Base-by-base conservation (phyloP, 2,888 invertebrate genomes). In the Pollenia amentaria region DNA sequence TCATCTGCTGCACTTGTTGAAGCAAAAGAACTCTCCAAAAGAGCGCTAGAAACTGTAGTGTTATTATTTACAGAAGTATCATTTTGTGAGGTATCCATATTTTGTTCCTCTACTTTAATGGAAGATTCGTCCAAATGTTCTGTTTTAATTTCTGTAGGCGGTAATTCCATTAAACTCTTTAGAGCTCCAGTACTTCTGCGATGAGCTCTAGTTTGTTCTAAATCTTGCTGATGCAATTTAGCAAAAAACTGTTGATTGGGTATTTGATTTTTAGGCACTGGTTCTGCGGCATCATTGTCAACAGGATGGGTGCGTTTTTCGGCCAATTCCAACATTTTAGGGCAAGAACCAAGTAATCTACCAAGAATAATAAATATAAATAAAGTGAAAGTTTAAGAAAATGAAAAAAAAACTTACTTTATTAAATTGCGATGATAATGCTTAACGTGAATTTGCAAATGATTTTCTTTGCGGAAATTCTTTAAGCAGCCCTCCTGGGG, bases 391-490 rank as follows among this genome's bases (percentile, higher is more conserved):
- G 11, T 10, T 21, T 42, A 7, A 18, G 9, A 18, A 48, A 51
- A n/a, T 11, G 38, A 21, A 11, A 38, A 60, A 48, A 42, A 51
- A 44, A 53, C 90, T 89, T 89, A 95, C 92, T 96, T 96, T 2
- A 95, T 95, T 83, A 97, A 95, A 88, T 97, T 97, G 2, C 96
- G 95, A 93, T 98, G 99, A 93, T 98, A 98, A 92, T 99, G 98
- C 91, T 98, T 98, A 57, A 98, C 96, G 92, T 99, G 99, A 95
- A 98, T 98, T 94, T 97, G 96, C 10, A 99, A 94, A 70, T 98
- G 95, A 87, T 97, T 97, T 91, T 98, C 97, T 91, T 98, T 98
- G 7, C 99, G 95, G 92, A 98, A 99, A 89, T 96, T 97, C 93
- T 99, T 99, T 72, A 95, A 95, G 91, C 99, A 99, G 1, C 96